Evolutionary conservation across 2,113 vertebrate genomes (phyloP), one percentile per base, ranked within the genome.

Genomic region (Tympanuchus pallidicinctus): DNA sequence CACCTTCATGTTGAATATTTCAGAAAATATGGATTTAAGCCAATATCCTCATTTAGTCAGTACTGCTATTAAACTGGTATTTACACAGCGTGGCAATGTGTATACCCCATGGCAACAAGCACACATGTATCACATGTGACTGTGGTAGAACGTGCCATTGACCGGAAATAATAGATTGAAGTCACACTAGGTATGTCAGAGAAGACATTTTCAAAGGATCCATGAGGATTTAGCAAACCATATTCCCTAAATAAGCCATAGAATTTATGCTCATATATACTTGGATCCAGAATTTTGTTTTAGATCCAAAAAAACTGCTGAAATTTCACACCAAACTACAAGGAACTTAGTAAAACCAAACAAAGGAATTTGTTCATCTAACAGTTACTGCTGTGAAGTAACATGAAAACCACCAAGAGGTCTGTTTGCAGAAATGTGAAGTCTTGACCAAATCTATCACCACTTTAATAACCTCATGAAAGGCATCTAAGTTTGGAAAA

Each of bases 131-230:
- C 65, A 94, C 34, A 66, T 27, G 43, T 77, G 64, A 20, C 66
- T 77, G 18, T 76, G 32, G 48, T 77, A 25, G 8, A 86, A 82
- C 30, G 24, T 69, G 56, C 65, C 76, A 88, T 43, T 83, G 65
- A 43, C 65, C 52, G 86, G 43, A 92, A 90, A 61, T 59, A 82
- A 88, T 45, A 67, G 80, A 91, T 93, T 75, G 57, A 42, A 75
- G 10, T 81, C 57, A 36, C 30, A 14, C 32, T 82, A 69, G 77
- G 15, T 32, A 13, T 42, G 56, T 43, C 52, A 88, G 52, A 76
- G 36, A 69, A 78, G 34, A 60, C 4, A 14, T 83, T 86, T 92
- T 71, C 6, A 7, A 83, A 83, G 83, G 20, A 14, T 18, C 30
- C 11, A 8, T 72, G 42, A 59, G 34, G 34, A 17, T 74, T 82